Base-by-base conservation (phyloP, 2,797 vertebrate genomes). In the Chloroceryle inda region DNA sequence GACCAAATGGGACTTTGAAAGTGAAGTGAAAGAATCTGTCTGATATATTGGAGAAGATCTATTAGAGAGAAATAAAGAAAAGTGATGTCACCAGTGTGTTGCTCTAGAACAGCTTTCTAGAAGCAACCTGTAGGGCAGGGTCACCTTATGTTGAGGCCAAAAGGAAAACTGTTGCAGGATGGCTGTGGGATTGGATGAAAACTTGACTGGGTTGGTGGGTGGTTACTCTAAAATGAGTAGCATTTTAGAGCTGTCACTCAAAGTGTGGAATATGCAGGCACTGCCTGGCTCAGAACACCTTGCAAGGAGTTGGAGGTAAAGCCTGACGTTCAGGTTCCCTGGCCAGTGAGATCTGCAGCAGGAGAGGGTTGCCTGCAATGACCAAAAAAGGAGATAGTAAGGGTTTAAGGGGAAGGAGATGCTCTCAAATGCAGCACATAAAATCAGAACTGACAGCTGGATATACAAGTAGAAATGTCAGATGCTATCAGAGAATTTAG, bases 401-500 rank as follows among this genome's bases (percentile, higher is more conserved):
- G 50, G 35, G 16, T 9, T 78, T 84, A 88, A 88, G 58, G 69
- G 40, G 26, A 81, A 31, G 29, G 55, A 95, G 45, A 66, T 66
- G 53, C 49, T 95, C 16, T 89, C 64, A 88, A 74, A 83, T 38
- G 31, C 23, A 88, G 62, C 22, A 0, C 92, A 78, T 53, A 45
- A 81, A 89, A 94, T 53, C 85, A 69, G 85, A 94, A 81, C 73
- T 81, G 89, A 74, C 88, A 92, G 44, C 22, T 88, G 59, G 73
- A 37, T 81, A 37, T 8, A 38, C 83, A 80, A 81, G 79, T 59
- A 50, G 91, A 89, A 56, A 85, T 94, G 72, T 87, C 81, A 88
- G 81, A 69, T 80, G 66, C 44, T 33, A 71, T 75, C 47, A 64
- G 72, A 75, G 29, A 89, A 68, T 91, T 92, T 63, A 35, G 29